A percentile compares a stretch with the other conserved stretches of the same genome.
phyloP scores from a whole-genome alignment of 2,888 invertebrate genomes.

The Congeria kusceri region DNA sequence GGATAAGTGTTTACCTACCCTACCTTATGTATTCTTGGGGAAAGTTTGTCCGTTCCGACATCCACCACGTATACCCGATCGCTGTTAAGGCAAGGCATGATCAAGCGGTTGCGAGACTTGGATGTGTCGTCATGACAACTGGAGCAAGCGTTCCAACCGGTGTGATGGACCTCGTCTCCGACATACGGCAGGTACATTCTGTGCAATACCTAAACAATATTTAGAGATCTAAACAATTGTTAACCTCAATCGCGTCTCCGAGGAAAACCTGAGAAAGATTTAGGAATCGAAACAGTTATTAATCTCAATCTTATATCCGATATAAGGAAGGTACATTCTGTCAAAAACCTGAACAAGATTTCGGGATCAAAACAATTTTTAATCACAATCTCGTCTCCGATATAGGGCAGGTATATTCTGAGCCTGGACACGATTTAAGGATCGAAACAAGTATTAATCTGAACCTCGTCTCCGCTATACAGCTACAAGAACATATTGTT shows the following conservation, averaged over 20 bases:
- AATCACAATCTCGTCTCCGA: conserved; percentile 94
- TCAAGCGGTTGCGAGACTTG: conserved; percentile 90
- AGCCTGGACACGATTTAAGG: conserved; percentile 90
- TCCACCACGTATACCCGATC: conserved; percentile 94
- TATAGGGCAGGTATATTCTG: conserved; percentile 91
- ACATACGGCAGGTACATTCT: conserved; percentile 91
- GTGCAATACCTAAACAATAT: conserved; percentile 91
- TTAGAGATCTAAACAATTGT: too few species aligned
- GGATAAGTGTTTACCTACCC: too few species aligned
- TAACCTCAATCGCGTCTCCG: too few species aligned
- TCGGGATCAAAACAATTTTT: background rate
- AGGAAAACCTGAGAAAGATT: too few species aligned
- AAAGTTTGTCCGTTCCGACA: conserved; percentile 90
- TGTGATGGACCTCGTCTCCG: conserved; percentile 97
- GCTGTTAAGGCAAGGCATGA: conserved; percentile 93
- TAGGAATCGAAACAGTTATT: too few species aligned
- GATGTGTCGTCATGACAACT: conserved; percentile 90
- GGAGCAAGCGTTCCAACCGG: conserved; percentile 98
- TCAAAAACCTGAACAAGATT: conserved; percentile 91
- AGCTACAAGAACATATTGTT: too few species aligned
- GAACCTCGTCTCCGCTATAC: too few species aligned
- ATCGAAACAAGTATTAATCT: too few species aligned
- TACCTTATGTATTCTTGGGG: conserved; percentile 87
- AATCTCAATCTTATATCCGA: too few species aligned
- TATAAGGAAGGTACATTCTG: conserved; percentile 91